Base-by-base conservation (phyloP, 2,888 invertebrate genomes). In the Diaprepes abbreviatus region DNA sequence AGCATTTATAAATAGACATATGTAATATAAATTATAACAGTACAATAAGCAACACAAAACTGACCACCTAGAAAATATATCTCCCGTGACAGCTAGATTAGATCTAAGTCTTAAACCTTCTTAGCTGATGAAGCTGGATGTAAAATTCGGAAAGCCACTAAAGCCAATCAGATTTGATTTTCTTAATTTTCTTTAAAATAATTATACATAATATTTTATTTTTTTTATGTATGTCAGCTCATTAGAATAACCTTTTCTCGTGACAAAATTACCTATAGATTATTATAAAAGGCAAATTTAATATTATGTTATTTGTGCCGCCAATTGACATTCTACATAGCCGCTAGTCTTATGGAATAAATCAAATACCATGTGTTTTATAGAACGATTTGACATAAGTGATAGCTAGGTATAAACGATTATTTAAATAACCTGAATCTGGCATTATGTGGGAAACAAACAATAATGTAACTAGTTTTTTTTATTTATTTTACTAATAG, bases 301-400 rank as follows among this genome's bases (percentile, higher is more conserved):
- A 60, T 60, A 48, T 60, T 35, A 31, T 60, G 48, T 48, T 60
- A 60, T 60, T 60, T 16, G 16, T 21, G 21, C 48, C 21, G 45
- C 48, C 48, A 35, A 60, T 60, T 60, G 54, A 54, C 66, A 60
- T 60, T 66, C 40, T 52, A 52, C 9, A 66, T 54, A 35, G 43
- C 59, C 52, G 43, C 52, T 14, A 33, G 59, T 58, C 38, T 33
- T 52, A 0, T 24, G 33, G 24, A 48, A 58, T 57, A 66, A 66
- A 64, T 64, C 35, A 64, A 64, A 64, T 64, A 19, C 31, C 55
- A 54, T 54, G 45, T 43, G n/a, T 58, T 58, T 45, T 28, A 28
- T 58, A 28, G 10, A 28, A 45, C 14, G 19, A 58, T 45, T 21
- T 48, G 59, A 48, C 59, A 35, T 60, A 60, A 60, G 48, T 60